Base-by-base conservation (phyloP, 2,797 vertebrate genomes). In the Coregonus sp. region DNA sequence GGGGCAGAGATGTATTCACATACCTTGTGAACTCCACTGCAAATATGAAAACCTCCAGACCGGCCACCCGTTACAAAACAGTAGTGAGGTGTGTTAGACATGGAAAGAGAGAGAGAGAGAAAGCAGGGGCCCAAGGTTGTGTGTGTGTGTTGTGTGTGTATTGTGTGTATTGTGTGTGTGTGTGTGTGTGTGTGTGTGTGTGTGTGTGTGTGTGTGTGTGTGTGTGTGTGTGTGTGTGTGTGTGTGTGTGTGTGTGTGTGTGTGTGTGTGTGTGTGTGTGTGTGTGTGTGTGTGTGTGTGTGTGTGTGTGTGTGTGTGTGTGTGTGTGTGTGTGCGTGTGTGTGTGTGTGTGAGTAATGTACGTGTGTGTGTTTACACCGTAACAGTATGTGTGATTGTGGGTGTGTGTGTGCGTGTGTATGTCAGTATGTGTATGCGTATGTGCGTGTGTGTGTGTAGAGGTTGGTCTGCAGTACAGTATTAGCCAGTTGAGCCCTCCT, bases 1-100 rank as follows among this genome's bases (percentile, higher is more conserved):
- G 84, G 86, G 86, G 81, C 80, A 85, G 80, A 78, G 80, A 89
- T 86, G 79, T 86, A 88, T 69, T 56, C 79, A 84, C 88, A 85
- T 79, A 78, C 87, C 87, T 80, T 86, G 80, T 75, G 87, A 87
- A 81, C 78, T 76, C 84, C 68, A 50, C n/a, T 70, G 6, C 37
- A 70, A 7, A 25, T 50, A 40, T 25, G 20, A 67, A 4, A 67
- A 77, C 80, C 84, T 25, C 47, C 84, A 78, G 78, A 66, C 85
- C 88, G 14, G 7, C 14, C 14, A 35, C 29, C 15, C 25, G 4
- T 87, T 85, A 89, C 87, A 88, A 82, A 81, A 82, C 61, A 75
- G 78, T 80, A 79, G 81, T 85, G 82, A 79, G 75, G 80, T 33
- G 68, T 67, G 67, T 72, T 61, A 50, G 54, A 63, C 20, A 25